A percentile compares a stretch with the other conserved stretches of the same genome.
Evolutionary conservation across 2,797 vertebrate genomes (phyloP).

Genomic region (Meda fulgida): DNA sequence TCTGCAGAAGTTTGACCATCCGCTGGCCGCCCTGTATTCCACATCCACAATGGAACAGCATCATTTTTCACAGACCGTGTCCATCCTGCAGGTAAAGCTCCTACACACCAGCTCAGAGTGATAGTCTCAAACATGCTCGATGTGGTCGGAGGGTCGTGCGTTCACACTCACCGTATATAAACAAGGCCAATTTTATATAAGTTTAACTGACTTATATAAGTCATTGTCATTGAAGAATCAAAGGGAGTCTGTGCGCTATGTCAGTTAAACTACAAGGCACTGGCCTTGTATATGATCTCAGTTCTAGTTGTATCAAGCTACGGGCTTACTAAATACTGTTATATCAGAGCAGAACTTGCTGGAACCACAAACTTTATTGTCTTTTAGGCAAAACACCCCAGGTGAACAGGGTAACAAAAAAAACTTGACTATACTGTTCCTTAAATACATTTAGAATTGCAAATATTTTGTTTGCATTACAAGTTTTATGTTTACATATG

Average conservation of each 20-base stretch:
- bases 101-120: not conserved
- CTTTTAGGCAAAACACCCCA: not conserved
- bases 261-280: not conserved
- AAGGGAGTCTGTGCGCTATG: too few relatives aligned
- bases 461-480: not conserved
- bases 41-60: slow-evolving; percentile 99
- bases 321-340: not conserved
- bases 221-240: not conserved
- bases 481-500: not conserved
- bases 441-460: not conserved
- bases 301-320: not conserved
- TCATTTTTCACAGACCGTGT: slow-evolving; percentile 98
- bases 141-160: not conserved
- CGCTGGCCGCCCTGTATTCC: slow-evolving; percentile 95
- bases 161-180: not conserved
- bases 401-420: not conserved
- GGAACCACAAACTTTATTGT: not conserved
- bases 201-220: too few relatives aligned
- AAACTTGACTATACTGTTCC: not conserved
- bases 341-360: not conserved
- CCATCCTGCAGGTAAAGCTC: slow-evolving; percentile 95
- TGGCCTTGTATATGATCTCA: too few relatives aligned
- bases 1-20: slow-evolving; percentile 99
- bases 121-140: not conserved
- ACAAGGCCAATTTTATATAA: too few relatives aligned